A percentile compares a stretch with the other conserved stretches of the same genome.
phyloP scores from a whole-genome alignment of 35 echinoderm and acorn worm genomes.

The Acanthaster planci region DNA sequence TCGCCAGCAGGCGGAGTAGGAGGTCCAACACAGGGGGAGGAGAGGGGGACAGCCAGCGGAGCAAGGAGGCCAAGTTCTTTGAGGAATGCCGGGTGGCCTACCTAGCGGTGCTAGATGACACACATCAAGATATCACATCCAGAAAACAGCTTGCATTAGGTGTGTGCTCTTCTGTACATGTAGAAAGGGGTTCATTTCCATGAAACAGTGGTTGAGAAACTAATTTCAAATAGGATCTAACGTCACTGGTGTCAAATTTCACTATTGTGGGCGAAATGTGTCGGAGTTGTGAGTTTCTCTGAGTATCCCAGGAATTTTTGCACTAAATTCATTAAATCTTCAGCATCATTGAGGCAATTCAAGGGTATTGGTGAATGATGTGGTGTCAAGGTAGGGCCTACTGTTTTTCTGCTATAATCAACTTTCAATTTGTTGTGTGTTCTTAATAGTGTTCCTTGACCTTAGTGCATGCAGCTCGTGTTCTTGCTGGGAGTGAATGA shows the following conservation, averaged over 20 bases:
- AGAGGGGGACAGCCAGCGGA: background rate
- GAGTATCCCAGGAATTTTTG: too few species aligned
- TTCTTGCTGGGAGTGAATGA: too few species aligned
- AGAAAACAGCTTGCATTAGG: conserved; percentile 67
- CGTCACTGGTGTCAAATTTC: background rate
- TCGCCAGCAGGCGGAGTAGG: background rate
- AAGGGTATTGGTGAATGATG: too few species aligned
- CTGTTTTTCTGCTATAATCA: too few species aligned
- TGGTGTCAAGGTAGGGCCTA: too few species aligned
- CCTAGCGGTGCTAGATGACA: conserved; percentile 56
- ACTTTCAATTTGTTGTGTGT: too few species aligned
- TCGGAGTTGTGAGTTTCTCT: too few species aligned
- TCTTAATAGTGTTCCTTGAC: too few species aligned
- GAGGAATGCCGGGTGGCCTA: conserved; percentile 67
- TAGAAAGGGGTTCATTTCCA: background rate
- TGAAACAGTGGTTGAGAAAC: background rate
- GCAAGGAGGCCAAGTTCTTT: conserved; percentile 33
- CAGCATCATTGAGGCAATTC: too few species aligned
- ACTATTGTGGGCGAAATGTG: background rate
- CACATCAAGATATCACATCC: conserved; percentile 75
- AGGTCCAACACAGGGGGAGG: background rate
- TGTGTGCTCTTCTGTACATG: too few species aligned
- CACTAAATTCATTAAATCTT: too few species aligned
- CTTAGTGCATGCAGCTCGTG: too few species aligned
- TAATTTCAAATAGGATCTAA: background rate